These are phyloP conservation scores for Psylliodes chrysocephalus DNA, from an alignment of 2,888 invertebrate genomes.

Conservation along the genomic window DNA sequence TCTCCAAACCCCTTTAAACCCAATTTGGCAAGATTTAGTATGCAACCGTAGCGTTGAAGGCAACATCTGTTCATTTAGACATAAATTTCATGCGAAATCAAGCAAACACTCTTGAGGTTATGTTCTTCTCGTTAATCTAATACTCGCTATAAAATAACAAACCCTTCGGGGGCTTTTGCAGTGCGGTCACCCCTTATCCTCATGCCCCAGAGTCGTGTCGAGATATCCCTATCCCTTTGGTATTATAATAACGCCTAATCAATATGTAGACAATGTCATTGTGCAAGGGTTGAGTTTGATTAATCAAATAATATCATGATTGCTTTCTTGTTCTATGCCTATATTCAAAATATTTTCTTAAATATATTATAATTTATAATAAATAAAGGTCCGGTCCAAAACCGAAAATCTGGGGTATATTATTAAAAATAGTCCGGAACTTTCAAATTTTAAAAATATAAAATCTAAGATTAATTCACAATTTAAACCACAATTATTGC, in stretches of 20 bases:
- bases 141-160: constrained; percentile 33
- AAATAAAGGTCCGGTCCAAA: no score
- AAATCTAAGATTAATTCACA: no score
- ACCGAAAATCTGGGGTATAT: no score
- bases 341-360: no score
- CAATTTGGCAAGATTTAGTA: constrained; percentile 9
- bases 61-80: constrained; percentile 26
- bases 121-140: constrained; percentile 37
- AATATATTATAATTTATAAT: no score
- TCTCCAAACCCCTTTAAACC: not conserved
- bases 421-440: no score
- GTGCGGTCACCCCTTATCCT: constrained; percentile 14
- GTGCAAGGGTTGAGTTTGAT: constrained; percentile 42
- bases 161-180: constrained; percentile 20
- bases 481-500: no score
- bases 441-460: no score
- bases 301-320: constrained; percentile 22
- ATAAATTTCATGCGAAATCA: constrained; percentile 24
- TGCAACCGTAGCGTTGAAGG: not conserved
- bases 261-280: constrained; percentile 43
- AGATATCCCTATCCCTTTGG: constrained; percentile 11
- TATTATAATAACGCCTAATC: constrained; percentile 39
- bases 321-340: no score
- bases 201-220: not conserved
- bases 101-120: constrained; percentile 35